Evolutionary conservation across 2,888 invertebrate species (phyloP).

Genomic region (Dione juno): DNA sequence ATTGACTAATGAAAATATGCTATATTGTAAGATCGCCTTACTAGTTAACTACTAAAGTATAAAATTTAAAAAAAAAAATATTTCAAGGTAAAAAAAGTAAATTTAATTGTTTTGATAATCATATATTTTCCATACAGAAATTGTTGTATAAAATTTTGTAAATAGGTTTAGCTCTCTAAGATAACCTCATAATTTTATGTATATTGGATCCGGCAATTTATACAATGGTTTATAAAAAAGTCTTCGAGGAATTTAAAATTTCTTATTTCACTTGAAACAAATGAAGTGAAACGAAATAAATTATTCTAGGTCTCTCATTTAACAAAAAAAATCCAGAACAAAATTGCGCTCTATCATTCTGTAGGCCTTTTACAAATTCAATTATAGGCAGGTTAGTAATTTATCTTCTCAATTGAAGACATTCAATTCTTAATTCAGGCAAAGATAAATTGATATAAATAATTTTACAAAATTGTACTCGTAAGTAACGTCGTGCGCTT

Average conservation of each 20-base stretch:
- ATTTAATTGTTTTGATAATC: too few relatives aligned
- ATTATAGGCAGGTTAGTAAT: slow-evolving; percentile 21
- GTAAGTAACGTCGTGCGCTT: slow-evolving; percentile 48
- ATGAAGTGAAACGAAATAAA: background rate
- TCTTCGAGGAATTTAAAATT: background rate
- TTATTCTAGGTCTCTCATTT: background rate
- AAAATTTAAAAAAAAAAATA: too few relatives aligned
- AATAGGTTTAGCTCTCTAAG: background rate
- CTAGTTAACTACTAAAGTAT: too few relatives aligned
- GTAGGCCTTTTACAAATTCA: background rate
- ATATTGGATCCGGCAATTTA: background rate
- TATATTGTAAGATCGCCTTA: too few relatives aligned
- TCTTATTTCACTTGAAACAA: background rate
- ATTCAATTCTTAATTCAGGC: slow-evolving; percentile 25
- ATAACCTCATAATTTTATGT: background rate
- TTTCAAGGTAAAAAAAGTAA: too few relatives aligned
- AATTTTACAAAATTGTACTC: slow-evolving; percentile 29
- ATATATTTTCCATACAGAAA: too few relatives aligned
- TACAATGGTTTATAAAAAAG: background rate
- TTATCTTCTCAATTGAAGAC: slow-evolving; percentile 14
- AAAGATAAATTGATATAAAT: slow-evolving; percentile 30
- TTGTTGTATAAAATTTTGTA: too few relatives aligned
- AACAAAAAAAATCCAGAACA: background rate
- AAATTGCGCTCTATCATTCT: slow-evolving; percentile 14
- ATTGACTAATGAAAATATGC: too few relatives aligned